Percentiles rank a stretch among this genome's conserved stretches.
phyloP scores from a whole-genome alignment of 2,888 invertebrate genomes.

The Germaria angustata region DNA sequence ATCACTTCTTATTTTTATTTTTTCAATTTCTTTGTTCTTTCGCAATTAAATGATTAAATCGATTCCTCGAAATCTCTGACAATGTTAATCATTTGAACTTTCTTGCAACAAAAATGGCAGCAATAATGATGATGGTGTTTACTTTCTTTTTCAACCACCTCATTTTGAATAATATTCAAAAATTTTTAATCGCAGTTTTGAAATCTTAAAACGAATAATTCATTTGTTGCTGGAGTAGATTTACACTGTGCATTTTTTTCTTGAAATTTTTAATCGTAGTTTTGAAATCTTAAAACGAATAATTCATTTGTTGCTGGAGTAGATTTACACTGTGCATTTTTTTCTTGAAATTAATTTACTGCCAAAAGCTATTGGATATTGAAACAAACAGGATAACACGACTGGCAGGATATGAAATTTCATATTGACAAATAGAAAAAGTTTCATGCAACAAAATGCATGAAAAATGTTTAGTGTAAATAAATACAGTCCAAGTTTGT shows the following conservation, averaged over 20 bases:
- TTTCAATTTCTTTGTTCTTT: conserved; percentile 4
- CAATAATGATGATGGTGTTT: conserved; percentile 5
- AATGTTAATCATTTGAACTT: conserved; percentile 18
- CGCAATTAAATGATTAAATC: background rate
- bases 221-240: background rate
- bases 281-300: background rate
- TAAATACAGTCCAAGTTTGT: too few species aligned
- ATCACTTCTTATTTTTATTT: background rate
- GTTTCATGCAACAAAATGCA: too few species aligned
- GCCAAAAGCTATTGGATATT: too few species aligned
- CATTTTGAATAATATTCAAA: background rate
- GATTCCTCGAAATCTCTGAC: conserved; percentile 28
- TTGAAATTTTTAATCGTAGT: background rate
- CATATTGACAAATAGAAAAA: too few species aligned
- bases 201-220: background rate
- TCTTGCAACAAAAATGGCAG: conserved; percentile 31
- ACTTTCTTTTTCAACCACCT: conserved; percentile 16
- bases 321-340: too few species aligned
- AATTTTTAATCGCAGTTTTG: background rate
- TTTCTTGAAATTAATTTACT: too few species aligned
- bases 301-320: background rate
- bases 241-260: too few species aligned
- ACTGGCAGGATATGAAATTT: too few species aligned
- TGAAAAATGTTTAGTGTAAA: too few species aligned
- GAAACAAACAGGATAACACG: too few species aligned